Evolutionary conservation across 2,888 invertebrate species (phyloP), one percentile per base, ranked within the genome.

Genomic region (Drosophila pegasa): DNA sequence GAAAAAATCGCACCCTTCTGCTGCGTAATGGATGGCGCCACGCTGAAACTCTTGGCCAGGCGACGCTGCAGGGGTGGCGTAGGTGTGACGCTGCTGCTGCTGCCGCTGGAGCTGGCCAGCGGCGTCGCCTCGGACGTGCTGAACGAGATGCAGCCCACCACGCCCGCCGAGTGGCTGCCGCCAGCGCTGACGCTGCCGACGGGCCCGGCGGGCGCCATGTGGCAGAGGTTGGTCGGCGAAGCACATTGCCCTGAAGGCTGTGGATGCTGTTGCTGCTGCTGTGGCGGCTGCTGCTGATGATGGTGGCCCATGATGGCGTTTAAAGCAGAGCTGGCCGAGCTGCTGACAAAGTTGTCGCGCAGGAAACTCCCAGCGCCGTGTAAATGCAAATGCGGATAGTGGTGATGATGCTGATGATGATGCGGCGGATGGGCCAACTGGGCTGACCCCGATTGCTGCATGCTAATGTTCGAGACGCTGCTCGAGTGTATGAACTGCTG

Each of bases 1-100:
- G n/a, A n/a, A 29, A 64, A 55, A 54, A 50, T 31, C 92, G 90
- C 91, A 92, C 92, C 92, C 92, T 92, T 92, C 85, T 92, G 92
- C 77, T 92, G 92, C 63, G 91, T 90, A 47, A 85, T 68, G 88
- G 95, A 94, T 89, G 96, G 95, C 88, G 97, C 95, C 90, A 97
- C 97, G 93, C 97, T 97, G 94, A 97, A 97, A 93, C 97, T 97
- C 94, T 97, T 97, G 90, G 97, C 97, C 92, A 97, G 95, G 89
- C 97, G 95, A 89, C 97, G 95, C 93, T 97, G 97, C 83, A 97
- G 94, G 84, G 97, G 97, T 88, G 97, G 97, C 86, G 97, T 97
- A 75, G 95, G 95, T 56, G 92, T 72, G 37, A 86, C 91, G 68
- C 87, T 89, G 79, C 87, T 90, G 64, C 70, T 72, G 66, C 59